Percentiles rank a stretch among this genome's conserved stretches.
phyloP scores from a whole-genome alignment of 2,888 invertebrate species.

The Tachina lurida region DNA sequence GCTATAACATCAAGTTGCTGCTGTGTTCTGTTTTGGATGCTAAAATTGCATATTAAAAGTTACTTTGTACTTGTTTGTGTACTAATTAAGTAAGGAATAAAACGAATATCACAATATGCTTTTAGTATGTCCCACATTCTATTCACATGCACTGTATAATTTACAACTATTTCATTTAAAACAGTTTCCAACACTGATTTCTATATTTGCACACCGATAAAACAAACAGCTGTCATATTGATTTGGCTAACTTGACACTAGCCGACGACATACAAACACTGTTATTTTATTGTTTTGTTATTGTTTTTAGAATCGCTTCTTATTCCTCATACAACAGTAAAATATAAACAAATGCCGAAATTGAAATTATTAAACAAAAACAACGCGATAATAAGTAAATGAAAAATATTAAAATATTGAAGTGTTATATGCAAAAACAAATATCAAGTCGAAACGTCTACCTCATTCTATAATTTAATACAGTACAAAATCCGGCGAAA shows the following conservation, averaged over 20 bases:
- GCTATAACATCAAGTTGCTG: too few relatives aligned
- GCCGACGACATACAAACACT: constrained; percentile 25
- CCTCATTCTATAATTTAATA: constrained; percentile 39
- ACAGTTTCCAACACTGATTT: constrained; percentile 56
- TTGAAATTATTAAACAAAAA: constrained; percentile 24
- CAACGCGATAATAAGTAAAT: constrained; percentile 17
- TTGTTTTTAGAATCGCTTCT: constrained; percentile 29
- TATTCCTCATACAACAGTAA: constrained; percentile 8
- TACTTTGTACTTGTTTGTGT: too few relatives aligned
- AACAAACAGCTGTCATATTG: constrained; percentile 59
- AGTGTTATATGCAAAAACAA: not conserved
- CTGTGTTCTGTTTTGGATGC: too few relatives aligned
- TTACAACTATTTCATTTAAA: not conserved
- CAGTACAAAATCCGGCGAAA: constrained; percentile 20
- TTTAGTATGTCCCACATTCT: not conserved
- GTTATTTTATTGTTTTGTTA: constrained; percentile 46
- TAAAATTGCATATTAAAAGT: too few relatives aligned
- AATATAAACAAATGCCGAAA: constrained; percentile 41
- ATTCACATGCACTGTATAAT: not conserved
- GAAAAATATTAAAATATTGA: not conserved
- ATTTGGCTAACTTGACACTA: constrained; percentile 25
- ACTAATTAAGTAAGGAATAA: too few relatives aligned
- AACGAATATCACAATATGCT: too few relatives aligned
- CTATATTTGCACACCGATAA: constrained; percentile 13
- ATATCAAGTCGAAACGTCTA: constrained; percentile 16